Conservation (phyloP, 2,888 invertebrate genomes). For the Andrena marginata region DNA sequence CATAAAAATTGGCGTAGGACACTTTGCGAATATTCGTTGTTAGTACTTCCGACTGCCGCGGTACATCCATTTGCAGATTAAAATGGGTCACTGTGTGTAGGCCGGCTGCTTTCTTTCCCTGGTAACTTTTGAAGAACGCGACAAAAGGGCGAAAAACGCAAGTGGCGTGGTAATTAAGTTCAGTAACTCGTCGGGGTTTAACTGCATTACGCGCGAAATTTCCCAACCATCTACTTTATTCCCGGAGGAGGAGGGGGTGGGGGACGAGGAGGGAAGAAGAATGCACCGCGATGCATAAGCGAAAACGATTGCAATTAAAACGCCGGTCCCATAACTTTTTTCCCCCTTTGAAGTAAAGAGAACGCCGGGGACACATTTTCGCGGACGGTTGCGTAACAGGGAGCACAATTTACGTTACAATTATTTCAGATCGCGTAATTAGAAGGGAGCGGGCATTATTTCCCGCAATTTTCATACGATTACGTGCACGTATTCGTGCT, state of each 20-base stretch:
- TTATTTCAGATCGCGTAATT: conserved; percentile 18
- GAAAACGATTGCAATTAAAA: conserved; percentile 34
- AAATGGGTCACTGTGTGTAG: background rate
- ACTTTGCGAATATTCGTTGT: background rate
- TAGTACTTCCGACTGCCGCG: background rate
- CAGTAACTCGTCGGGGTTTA: conserved; percentile 20
- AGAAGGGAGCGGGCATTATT: background rate
- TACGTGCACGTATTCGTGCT: no score
- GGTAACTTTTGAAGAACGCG: conserved; percentile 4
- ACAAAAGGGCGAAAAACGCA: background rate
- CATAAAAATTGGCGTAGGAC: background rate
- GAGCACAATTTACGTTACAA: conserved; percentile 14
- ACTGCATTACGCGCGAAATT: conserved; percentile 38
- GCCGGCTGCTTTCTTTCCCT: conserved; percentile 2
- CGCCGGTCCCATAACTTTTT: background rate
- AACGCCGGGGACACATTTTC: background rate
- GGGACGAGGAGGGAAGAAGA: background rate
- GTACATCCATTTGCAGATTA: background rate
- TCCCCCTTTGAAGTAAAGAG: background rate
- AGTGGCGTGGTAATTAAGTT: conserved; percentile 29
- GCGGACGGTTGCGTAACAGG: conserved; percentile 1
- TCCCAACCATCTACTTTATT: conserved; percentile 29
- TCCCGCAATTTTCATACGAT: no score
- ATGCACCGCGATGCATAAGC: background rate
- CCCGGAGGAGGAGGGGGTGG: conserved; percentile 8